Evolutionary conservation across 1,140 invertebrate species (phyloP).

Genomic region (Brachionus asplanchnoidis): DNA sequence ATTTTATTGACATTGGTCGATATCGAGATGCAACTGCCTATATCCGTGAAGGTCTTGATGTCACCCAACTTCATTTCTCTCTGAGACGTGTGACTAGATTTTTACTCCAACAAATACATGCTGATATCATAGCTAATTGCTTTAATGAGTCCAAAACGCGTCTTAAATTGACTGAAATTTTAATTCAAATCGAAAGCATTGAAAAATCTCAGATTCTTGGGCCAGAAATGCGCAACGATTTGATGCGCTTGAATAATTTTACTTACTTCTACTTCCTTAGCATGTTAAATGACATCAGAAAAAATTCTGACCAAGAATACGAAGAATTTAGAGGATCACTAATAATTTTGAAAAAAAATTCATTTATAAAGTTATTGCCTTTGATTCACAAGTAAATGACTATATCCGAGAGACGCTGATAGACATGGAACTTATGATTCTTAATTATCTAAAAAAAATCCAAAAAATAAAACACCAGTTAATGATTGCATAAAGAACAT

Average conservation of each 20-base stretch:
- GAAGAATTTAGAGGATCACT: background rate
- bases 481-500: slow-evolving; percentile 1
- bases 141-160: background rate
- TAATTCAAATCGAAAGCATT: background rate
- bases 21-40: slow-evolving; percentile 29
- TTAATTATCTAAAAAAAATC: background rate
- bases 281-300: background rate
- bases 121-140: slow-evolving; percentile 22
- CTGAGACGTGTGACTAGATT: background rate
- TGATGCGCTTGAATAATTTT: slow-evolving; percentile 1
- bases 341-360: background rate
- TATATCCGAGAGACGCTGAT: background rate
- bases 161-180: background rate
- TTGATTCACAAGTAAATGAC: background rate
- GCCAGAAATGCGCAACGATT: background rate
- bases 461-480: background rate
- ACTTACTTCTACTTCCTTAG: background rate
- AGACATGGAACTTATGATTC: background rate
- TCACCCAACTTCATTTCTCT: background rate
- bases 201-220: background rate
- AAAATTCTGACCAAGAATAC: background rate
- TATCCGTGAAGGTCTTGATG: slow-evolving; percentile 4
- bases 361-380: background rate
- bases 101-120: slow-evolving; percentile 16
- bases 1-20: slow-evolving; percentile 32